These are phyloP conservation scores for Cephonodes hylas DNA, from an alignment of 2,888 invertebrate genomes.

Conservation along the genomic window DNA sequence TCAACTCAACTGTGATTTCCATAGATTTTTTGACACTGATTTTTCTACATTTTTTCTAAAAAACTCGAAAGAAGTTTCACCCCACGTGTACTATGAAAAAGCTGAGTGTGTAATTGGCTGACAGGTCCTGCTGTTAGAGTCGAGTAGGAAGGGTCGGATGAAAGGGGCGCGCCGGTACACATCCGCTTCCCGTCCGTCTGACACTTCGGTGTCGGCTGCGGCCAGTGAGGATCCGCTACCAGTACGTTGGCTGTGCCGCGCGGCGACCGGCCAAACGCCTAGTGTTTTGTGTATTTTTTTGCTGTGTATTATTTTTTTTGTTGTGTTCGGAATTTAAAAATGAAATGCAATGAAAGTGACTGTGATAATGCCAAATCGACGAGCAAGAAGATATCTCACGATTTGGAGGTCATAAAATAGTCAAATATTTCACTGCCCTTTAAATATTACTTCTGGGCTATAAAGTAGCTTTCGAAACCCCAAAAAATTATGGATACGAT, in stretches of 20 bases:
- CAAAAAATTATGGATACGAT: no score
- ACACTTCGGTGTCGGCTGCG: conserved; percentile 75
- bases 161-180: conserved; percentile 70
- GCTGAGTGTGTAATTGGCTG: conserved; percentile 65
- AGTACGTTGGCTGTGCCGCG: conserved; percentile 72
- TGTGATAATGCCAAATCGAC: no score
- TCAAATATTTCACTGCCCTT: no score
- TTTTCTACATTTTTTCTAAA: no score
- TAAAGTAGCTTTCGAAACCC: no score
- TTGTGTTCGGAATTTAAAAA: conserved; percentile 4
- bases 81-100: conserved; percentile 19
- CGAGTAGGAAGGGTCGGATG: conserved; percentile 72
- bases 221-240: conserved; percentile 77
- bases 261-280: conserved; percentile 55
- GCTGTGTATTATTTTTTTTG: conserved; percentile 12
- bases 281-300: conserved; percentile 26
- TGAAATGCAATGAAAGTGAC: no score
- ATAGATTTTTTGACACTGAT: no score
- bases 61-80: neutral
- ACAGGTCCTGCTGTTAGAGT: conserved; percentile 80
- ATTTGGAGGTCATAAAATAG: no score
- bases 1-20: no score
- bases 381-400: no score
- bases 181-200: conserved; percentile 72
- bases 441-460: no score